Percentiles rank a stretch among this genome's conserved stretches.
Conservation (phyloP, 2,113 vertebrate genomes). For the Hemibagrus wyckioides region DNA sequence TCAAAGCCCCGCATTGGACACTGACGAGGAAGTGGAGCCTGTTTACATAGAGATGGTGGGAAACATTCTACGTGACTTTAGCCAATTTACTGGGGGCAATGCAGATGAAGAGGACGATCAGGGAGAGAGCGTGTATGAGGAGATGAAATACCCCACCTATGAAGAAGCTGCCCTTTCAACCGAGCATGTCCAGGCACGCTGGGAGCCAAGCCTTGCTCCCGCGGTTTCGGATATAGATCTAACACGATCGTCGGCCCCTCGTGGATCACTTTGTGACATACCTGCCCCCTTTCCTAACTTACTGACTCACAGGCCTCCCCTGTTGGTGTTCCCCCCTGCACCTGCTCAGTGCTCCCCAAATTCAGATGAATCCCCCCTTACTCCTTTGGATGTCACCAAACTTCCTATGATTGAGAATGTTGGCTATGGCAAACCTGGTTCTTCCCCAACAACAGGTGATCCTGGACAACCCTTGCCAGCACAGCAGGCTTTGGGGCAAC, state of each 20-base stretch:
- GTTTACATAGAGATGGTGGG: conserved; percentile 99
- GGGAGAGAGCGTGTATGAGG: conserved; percentile 93
- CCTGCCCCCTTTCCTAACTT: conserved; percentile 95
- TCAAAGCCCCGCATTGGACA: conserved; percentile 77
- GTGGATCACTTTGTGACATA: conserved; percentile 86
- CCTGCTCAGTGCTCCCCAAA: conserved; percentile 92
- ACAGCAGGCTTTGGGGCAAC: conserved; percentile 43
- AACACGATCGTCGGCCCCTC: conserved; percentile 68
- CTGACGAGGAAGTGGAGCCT: conserved; percentile 88
- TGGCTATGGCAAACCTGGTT: conserved; percentile 80
- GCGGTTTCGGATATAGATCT: conserved; percentile 43
- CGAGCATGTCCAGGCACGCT: conserved; percentile 68
- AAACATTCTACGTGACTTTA: conserved; percentile 86
- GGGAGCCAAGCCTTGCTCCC: conserved; percentile 68
- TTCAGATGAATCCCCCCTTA: conserved; percentile 95
- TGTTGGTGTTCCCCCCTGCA: conserved; percentile 91
- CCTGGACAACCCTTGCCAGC: conserved; percentile 38
- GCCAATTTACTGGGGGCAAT: conserved; percentile 56
- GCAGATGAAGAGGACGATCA: conserved; percentile 82
- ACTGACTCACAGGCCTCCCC: conserved; percentile 87
- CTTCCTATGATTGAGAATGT: conserved; percentile 86
- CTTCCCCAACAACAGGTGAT: conserved; percentile 62
- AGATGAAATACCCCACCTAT: conserved; percentile 93
- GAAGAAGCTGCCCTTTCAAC: conserved; percentile 79
- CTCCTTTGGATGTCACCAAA: conserved; percentile 89